These are phyloP conservation scores for Chloroceryle amazona DNA, from an alignment of 2,797 vertebrate genomes.

Conservation along the genomic window DNA sequence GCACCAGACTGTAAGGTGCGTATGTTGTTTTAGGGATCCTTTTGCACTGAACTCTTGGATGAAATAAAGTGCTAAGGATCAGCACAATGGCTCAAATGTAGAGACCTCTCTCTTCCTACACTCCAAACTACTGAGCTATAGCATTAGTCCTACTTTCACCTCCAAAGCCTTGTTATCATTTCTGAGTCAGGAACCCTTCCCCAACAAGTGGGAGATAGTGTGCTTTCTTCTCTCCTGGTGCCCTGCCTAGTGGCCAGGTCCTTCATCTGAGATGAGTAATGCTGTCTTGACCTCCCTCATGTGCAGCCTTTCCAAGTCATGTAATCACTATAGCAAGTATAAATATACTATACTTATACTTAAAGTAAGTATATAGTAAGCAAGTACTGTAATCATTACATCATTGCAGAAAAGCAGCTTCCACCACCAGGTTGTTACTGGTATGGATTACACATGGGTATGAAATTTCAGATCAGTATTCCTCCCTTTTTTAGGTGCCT, in stretches of 20 bases:
- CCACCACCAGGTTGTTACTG: not conserved
- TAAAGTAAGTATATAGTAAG: no score
- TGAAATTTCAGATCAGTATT: not conserved
- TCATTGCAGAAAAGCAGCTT: not conserved
- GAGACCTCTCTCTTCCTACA: not conserved
- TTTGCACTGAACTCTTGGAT: not conserved
- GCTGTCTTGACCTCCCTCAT: not conserved
- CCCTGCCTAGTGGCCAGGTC: rapidly evolving
- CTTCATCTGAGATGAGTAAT: not conserved
- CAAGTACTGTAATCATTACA: not conserved
- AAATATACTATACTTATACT: no score
- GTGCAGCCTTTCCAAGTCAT: not conserved
- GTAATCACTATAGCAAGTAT: not conserved
- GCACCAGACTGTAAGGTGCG: not conserved
- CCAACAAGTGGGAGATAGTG: not conserved
- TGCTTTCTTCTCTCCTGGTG: not conserved
- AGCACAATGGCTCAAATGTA: not conserved
- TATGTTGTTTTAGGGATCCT: not conserved
- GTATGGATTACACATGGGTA: not conserved
- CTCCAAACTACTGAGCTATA: not conserved
- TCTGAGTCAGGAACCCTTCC: not conserved
- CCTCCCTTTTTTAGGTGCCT: not conserved
- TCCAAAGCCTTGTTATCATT: not conserved
- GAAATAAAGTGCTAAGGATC: not conserved
- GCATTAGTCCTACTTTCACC: not conserved